Base-by-base conservation (phyloP, 2,888 invertebrate genomes). In the Lysandra coridon region DNA sequence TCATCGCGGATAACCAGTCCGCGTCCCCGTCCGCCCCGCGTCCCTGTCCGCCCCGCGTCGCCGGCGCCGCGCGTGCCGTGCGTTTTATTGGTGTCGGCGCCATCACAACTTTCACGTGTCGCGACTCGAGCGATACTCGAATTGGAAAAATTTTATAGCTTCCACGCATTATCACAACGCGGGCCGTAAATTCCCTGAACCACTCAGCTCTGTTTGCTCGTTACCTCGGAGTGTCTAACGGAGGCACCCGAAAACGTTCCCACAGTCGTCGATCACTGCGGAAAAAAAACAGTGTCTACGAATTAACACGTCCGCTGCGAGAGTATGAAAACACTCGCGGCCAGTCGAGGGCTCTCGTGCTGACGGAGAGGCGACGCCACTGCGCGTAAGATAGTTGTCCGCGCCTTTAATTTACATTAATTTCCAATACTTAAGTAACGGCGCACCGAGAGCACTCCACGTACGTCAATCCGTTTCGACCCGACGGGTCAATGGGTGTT, bases 241-340 rank as follows among this genome's bases (percentile, higher is more conserved):
- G 92, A 93, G 90, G 91, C 93, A 92, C 90, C 92, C 88, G 88
- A 91, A 91, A 92, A 88, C 86, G 88, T 94, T 94, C 94, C 94
- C 94, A 94, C 94, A 94, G 93, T 93, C 93, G 91, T 92, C 94
- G 91, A 93, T 92, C 92, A 91, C 90, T 85, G 88, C 90, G 87
- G 90, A 92, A 91, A 93, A 93, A 90, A 93, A 92, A 90, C 90
- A 91, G 90, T 93, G 90, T 93, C 94, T 93, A 93, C 89, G 93
- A 94, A 94, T 94, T 94, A 94, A 94, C 94, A 94, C 94, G 93
- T 94, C 92, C 86, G 89, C 88, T 91, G 91, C 92, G 91, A 92
- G 91, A 92, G 91, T 93, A 93, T 88, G 92, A 94, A 94, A 94
- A 94, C 94, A 93, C 93, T 93, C 90, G 89, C 40, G 90, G 90